Evolutionary conservation across 2,797 vertebrate species (phyloP), one percentile per base, ranked within the genome.

Genomic region (Brachyrhaphis roseni): DNA sequence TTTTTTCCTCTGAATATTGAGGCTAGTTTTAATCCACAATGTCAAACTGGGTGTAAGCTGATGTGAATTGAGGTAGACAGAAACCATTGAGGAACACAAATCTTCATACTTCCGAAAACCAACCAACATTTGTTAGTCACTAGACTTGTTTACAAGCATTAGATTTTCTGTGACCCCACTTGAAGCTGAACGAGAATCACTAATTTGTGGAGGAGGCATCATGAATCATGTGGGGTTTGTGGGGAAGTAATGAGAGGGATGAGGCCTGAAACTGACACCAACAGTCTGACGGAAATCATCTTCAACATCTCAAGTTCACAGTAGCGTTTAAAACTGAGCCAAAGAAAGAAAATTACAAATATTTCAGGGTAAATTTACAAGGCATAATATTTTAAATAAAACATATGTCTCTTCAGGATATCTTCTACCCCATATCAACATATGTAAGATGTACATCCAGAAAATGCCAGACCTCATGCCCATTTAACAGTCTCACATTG

Each of bases 21-120:
- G 87, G 84, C 84, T 87, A 83, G 75, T 92, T 90, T 84, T 76
- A 90, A 91, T 87, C 83, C 85, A 91, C 82, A 83, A 82, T 47
- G 72, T 87, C 41, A 51, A 81, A 90, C 81, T 77, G 62, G 71
- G 82, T 83, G 78, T 86, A 89, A 81, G 85, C 84, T 83, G 84
- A 90, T 90, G 90, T 83, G 82, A 85, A 91, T 91, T 94, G 94
- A 95, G 93, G 93, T 95, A 95, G 94, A 94, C 93, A 90, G 89
- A 90, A 91, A 91, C 88, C 77, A 66, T 82, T 83, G 88, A 87
- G 82, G 88, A 91, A 81, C 73, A 75, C 80, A 87, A 76, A 86
- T 82, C 81, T 88, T 81, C 80, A 85, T 76, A 83, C 86, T 82
- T 86, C 87, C 84, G 84, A 81, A 87, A 87, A 87, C 73, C 78